These are phyloP conservation scores for Corythoichthys intestinalis DNA, from an alignment of 2,113 vertebrate genomes.

Conservation along the genomic window DNA sequence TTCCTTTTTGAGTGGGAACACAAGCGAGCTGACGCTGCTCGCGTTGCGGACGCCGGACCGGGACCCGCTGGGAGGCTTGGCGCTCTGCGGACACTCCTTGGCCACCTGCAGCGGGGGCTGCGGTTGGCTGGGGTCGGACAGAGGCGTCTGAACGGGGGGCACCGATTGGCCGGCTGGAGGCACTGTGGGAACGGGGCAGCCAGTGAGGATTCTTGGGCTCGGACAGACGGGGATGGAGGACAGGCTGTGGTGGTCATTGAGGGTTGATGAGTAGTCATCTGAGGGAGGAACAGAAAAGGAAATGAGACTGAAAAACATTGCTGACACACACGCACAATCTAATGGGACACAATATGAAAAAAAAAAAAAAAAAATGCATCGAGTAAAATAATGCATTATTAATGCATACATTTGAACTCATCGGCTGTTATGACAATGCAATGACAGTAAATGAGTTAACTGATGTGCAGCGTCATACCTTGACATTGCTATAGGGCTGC, in stretches of 20 bases:
- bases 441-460: neutral
- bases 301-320: neutral
- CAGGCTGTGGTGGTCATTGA: constrained; percentile 85
- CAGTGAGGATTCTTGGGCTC: constrained; percentile 85
- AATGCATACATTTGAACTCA: neutral
- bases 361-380: neutral
- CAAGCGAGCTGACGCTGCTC: constrained; percentile 46
- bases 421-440: too few species aligned
- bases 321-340: neutral
- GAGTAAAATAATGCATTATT: neutral
- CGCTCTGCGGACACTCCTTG: constrained; percentile 88
- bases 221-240: constrained; percentile 84
- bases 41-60: constrained; percentile 80
- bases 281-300: constrained; percentile 16
- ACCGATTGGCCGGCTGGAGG: constrained; percentile 89
- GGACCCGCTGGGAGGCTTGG: constrained; percentile 89
- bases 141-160: constrained; percentile 86
- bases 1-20: constrained; percentile 78
- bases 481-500: neutral
- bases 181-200: constrained; percentile 92
- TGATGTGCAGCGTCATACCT: neutral
- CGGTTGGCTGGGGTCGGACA: constrained; percentile 79
- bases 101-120: constrained; percentile 79
- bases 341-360: neutral
- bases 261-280: constrained; percentile 77